phyloP scores from a whole-genome alignment of 2,797 vertebrate genomes.

The Kryptolebias ocellatus region DNA sequence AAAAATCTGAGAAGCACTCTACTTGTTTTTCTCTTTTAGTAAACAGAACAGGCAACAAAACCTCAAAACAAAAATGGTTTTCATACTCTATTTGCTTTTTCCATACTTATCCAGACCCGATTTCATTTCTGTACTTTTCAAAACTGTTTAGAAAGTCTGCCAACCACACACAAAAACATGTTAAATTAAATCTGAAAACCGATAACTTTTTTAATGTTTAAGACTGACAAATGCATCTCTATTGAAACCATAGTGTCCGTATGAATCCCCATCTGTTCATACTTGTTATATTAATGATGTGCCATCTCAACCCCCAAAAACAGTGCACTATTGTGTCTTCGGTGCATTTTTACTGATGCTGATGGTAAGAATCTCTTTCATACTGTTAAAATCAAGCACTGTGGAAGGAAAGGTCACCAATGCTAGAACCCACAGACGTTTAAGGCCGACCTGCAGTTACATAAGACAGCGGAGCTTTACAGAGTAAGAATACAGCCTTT shows the following conservation, averaged over 20 bases:
- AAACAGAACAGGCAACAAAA: too few relatives aligned
- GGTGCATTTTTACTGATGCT: constrained; percentile 41
- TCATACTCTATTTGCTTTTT: too few relatives aligned
- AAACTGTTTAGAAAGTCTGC: too few relatives aligned
- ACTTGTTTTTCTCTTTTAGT: too few relatives aligned
- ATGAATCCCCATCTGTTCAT: background rate
- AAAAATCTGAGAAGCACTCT: too few relatives aligned
- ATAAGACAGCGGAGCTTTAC: constrained; percentile 48
- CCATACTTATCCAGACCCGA: too few relatives aligned
- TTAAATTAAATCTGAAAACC: too few relatives aligned
- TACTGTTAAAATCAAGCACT: constrained; percentile 52
- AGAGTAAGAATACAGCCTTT: constrained; percentile 70
- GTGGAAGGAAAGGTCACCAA: constrained; percentile 61
- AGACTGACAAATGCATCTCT: too few relatives aligned
- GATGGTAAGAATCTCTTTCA: constrained; percentile 50
- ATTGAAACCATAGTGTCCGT: background rate
- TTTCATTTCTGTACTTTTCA: too few relatives aligned
- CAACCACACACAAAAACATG: too few relatives aligned
- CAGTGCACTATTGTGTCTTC: constrained; percentile 53
- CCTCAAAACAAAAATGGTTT: too few relatives aligned
- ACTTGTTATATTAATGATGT: background rate
- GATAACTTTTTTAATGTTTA: too few relatives aligned
- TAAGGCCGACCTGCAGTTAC: constrained; percentile 58
- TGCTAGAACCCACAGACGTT: constrained; percentile 55
- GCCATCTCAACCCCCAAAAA: background rate